Evolutionary conservation across 2,888 invertebrate genomes (phyloP).

Genomic region (Opisthograptis luteolata): DNA sequence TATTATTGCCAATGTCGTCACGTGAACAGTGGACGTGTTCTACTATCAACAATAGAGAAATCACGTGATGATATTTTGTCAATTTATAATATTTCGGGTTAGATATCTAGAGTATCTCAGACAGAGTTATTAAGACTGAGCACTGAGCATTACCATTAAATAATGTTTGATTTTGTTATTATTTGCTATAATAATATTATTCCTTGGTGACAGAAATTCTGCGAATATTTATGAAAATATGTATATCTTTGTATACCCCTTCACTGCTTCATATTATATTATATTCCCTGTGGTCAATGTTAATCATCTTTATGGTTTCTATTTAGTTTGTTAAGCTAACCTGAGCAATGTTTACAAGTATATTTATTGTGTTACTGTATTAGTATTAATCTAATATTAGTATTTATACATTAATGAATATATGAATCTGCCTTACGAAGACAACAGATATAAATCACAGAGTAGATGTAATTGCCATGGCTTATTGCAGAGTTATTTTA

Average conservation of each 20-base stretch:
- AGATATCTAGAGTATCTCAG: conserved; percentile 5
- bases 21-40: neutral
- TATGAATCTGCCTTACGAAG: conserved; percentile 38
- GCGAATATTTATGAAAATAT: conserved; percentile 49
- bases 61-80: neutral
- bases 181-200: conserved; percentile 64
- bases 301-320: conserved; percentile 55
- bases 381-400: conserved; percentile 29
- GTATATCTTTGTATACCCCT: conserved; percentile 36
- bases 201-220: conserved; percentile 73
- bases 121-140: conserved; percentile 34
- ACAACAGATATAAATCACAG: conserved; percentile 33
- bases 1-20: conserved; percentile 3
- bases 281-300: conserved; percentile 62
- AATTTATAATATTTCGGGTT: conserved; percentile 4
- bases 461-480: conserved; percentile 44
- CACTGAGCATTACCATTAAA: conserved; percentile 40
- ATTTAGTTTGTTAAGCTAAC: conserved; percentile 44
- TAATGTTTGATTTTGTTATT: conserved; percentile 41
- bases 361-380: conserved; percentile 18
- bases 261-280: conserved; percentile 78
- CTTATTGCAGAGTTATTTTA: conserved; percentile 53
- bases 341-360: conserved; percentile 33
- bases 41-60: neutral
- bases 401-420: conserved; percentile 22